These are phyloP conservation scores for Ctenicera cuprea DNA, from an alignment of 2,888 invertebrate genomes.

Conservation along the genomic window DNA sequence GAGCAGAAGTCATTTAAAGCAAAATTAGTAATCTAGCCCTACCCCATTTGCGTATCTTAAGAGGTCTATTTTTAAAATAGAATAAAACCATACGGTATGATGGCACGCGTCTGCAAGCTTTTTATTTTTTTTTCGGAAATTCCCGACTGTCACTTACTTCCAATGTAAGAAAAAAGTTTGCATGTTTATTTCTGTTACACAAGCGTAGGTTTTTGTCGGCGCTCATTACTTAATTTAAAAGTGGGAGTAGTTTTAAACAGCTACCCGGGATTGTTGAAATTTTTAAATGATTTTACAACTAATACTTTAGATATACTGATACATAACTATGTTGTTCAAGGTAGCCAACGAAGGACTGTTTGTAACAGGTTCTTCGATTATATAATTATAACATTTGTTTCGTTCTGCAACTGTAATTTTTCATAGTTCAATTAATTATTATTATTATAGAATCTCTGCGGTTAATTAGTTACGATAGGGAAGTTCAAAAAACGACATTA, in stretches of 20 bases:
- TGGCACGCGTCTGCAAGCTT: constrained; percentile 18
- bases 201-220: background rate
- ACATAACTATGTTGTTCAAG: too few relatives aligned
- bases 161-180: background rate
- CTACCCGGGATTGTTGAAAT: too few relatives aligned
- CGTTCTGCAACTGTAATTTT: too few relatives aligned
- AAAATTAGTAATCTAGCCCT: constrained; percentile 32
- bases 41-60: constrained; percentile 28
- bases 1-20: constrained; percentile 20
- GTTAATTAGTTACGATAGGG: too few relatives aligned
- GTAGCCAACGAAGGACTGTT: too few relatives aligned
- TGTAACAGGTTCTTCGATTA: too few relatives aligned
- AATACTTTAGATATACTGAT: too few relatives aligned
- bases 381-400: too few relatives aligned
- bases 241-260: background rate
- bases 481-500: too few relatives aligned
- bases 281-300: too few relatives aligned
- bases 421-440: too few relatives aligned
- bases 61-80: constrained; percentile 25
- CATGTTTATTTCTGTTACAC: background rate
- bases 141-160: background rate
- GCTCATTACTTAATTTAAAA: background rate
- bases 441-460: too few relatives aligned
- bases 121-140: constrained; percentile 10
- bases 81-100: constrained; percentile 20